These are phyloP conservation scores for Tetrao urogallus DNA, from an alignment of 2,113 vertebrate genomes.

Conservation along the genomic window DNA sequence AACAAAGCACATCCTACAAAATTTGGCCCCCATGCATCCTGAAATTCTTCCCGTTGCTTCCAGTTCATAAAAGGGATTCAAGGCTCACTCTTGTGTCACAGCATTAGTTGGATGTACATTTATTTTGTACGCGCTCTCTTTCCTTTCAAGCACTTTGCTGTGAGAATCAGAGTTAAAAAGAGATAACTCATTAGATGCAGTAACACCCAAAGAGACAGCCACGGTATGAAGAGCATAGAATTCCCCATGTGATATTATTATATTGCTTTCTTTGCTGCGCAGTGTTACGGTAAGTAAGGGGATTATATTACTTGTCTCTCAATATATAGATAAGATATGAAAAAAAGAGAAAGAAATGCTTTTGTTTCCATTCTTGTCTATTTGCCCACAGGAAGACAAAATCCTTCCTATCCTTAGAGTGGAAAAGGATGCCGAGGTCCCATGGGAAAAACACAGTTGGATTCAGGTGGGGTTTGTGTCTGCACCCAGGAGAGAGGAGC, in stretches of 20 bases:
- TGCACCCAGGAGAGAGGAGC: background rate
- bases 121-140: constrained; percentile 58
- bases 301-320: constrained; percentile 57
- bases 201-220: constrained; percentile 45
- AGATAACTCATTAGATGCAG: constrained; percentile 30
- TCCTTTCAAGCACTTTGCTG: constrained; percentile 37
- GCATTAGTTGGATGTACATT: constrained; percentile 30
- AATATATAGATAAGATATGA: constrained; percentile 6
- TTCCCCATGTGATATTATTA: constrained; percentile 50
- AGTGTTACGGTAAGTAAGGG: constrained; percentile 51
- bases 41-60: background rate
- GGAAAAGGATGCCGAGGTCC: background rate
- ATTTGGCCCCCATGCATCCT: background rate
- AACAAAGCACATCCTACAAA: constrained; percentile 18
- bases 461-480: background rate
- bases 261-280: constrained; percentile 61
- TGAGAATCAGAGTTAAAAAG: constrained; percentile 56
- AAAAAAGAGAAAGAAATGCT: background rate
- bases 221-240: constrained; percentile 39
- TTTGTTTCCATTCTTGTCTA: constrained; percentile 15
- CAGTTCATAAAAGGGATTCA: background rate
- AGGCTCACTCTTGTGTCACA: background rate
- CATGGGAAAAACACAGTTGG: background rate
- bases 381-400: constrained; percentile 15
- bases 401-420: background rate